phyloP scores from a whole-genome alignment of 2,888 invertebrate genomes.

The Neria commutata region DNA sequence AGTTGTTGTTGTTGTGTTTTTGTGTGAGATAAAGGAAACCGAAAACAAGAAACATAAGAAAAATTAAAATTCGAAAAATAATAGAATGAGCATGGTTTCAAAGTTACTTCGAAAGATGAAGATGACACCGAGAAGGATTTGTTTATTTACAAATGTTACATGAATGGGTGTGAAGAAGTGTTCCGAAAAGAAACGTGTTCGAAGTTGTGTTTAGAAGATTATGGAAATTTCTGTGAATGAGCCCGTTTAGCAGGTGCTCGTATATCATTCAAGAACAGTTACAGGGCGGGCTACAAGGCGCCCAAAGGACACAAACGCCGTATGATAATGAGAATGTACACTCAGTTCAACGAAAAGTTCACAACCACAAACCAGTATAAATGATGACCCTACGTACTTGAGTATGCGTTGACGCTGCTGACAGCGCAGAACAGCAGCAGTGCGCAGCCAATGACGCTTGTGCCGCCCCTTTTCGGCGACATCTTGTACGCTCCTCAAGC shows the following conservation, averaged over 20 bases:
- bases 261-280: no score
- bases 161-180: not conserved
- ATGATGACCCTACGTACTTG: slow-evolving; percentile 53
- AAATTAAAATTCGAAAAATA: not conserved
- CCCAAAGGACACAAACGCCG: not conserved
- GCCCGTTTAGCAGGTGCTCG: no score
- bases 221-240: not conserved
- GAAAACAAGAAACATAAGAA: not conserved
- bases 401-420: slow-evolving; percentile 55
- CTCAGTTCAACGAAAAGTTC: not conserved
- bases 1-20: slow-evolving; percentile 16
- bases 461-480: slow-evolving; percentile 38
- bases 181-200: not conserved
- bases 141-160: not conserved
- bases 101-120: not conserved
- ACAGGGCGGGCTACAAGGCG: not conserved
- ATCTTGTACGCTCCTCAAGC: slow-evolving; percentile 21
- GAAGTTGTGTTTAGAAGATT: not conserved
- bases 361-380: not conserved
- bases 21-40: not conserved
- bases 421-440: slow-evolving; percentile 45
- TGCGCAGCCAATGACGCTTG: slow-evolving; percentile 32
- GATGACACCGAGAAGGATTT: not conserved
- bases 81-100: not conserved
- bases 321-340: not conserved